These are phyloP conservation scores for Andrena marginata DNA, from an alignment of 2,888 invertebrate genomes.

Conservation along the genomic window DNA sequence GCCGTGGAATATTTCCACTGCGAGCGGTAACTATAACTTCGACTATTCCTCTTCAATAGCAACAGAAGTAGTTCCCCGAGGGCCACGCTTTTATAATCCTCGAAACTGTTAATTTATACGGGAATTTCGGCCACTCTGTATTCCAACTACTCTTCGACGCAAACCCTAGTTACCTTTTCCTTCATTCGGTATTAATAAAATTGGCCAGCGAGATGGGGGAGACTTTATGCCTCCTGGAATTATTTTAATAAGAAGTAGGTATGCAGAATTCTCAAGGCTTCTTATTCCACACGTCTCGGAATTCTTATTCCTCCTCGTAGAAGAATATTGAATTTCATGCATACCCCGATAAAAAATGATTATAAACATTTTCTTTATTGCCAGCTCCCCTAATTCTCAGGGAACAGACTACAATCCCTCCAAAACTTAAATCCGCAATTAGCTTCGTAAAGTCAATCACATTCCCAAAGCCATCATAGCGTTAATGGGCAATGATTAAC, in stretches of 20 bases:
- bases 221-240: slow-evolving; percentile 1
- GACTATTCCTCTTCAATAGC: neutral
- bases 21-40: neutral
- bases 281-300: neutral
- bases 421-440: too few relatives aligned
- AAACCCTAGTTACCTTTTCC: slow-evolving; percentile 27
- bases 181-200: neutral
- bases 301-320: neutral
- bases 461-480: neutral
- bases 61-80: slow-evolving; percentile 11
- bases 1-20: slow-evolving; percentile 12
- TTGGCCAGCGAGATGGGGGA: neutral
- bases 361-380: too few relatives aligned
- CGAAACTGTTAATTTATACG: slow-evolving; percentile 21
- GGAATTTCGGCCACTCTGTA: slow-evolving; percentile 17
- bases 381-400: neutral
- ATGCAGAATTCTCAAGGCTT: neutral
- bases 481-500: too few relatives aligned
- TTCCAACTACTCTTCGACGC: slow-evolving; percentile 1
- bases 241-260: too few relatives aligned
- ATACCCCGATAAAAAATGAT: too few relatives aligned
- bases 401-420: neutral
- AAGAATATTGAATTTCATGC: neutral
- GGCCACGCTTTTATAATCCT: neutral
- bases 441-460: too few relatives aligned